Conservation (phyloP, 2,888 invertebrate species). For the Sinotaia quadrata region DNA sequence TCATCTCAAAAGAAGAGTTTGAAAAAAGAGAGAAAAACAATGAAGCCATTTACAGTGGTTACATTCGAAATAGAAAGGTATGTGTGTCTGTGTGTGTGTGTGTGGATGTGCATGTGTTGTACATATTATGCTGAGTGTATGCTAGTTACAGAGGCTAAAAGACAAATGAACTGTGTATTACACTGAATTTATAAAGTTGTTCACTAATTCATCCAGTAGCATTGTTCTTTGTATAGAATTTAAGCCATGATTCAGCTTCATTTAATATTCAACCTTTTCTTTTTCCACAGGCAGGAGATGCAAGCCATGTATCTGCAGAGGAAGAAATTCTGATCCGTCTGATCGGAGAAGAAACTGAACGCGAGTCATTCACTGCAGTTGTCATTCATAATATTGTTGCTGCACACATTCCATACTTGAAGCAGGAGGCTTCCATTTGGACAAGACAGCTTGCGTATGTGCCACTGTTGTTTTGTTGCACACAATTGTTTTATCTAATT, state of each 20-base stretch:
- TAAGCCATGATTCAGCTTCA: too few species aligned
- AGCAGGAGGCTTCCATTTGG: conserved; percentile 63
- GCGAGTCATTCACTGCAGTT: conserved; percentile 69
- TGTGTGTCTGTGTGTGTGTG: not conserved
- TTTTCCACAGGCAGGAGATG: conserved; percentile 64
- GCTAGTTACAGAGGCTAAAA: too few species aligned
- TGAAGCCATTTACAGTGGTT: conserved; percentile 70
- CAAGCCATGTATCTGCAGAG: conserved; percentile 59
- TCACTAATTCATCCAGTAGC: too few species aligned
- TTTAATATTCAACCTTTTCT: too few species aligned
- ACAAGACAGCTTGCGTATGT: conserved; percentile 69
- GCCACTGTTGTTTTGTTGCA: conserved; percentile 33
- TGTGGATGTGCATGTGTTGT: too few species aligned
- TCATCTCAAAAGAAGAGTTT: conserved; percentile 72
- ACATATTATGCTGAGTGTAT: not conserved
- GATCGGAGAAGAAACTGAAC: conserved; percentile 60
- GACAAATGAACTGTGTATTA: too few species aligned
- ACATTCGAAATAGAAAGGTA: conserved; percentile 70
- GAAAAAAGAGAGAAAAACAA: conserved; percentile 69
- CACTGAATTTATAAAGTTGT: too few species aligned
- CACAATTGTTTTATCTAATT: too few species aligned
- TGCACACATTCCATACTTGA: conserved; percentile 67
- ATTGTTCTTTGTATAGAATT: too few species aligned
- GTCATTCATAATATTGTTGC: conserved; percentile 66
- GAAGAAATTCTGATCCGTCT: conserved; percentile 63